These are phyloP conservation scores for Pachliopta kotzebuea DNA, from an alignment of 2,888 invertebrate species.

Conservation along the genomic window DNA sequence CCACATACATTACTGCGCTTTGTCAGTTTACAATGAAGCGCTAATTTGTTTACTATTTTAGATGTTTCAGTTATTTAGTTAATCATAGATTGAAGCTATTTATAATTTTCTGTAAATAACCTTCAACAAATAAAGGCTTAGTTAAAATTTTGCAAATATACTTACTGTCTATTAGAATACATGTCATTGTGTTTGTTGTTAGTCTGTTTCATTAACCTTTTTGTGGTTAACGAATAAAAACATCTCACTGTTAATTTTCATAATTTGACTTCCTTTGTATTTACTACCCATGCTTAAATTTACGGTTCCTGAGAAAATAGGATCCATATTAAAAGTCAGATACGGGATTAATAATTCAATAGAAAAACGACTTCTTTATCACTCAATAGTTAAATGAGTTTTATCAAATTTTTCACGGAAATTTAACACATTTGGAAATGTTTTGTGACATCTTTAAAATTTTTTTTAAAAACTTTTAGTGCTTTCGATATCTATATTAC, in stretches of 20 bases:
- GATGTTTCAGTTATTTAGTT: background rate
- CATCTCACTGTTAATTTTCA: background rate
- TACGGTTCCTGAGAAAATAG: slow-evolving; percentile 12
- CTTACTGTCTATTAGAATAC: too few relatives aligned
- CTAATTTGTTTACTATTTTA: background rate
- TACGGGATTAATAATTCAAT: slow-evolving; percentile 22
- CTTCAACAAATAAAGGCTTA: too few relatives aligned
- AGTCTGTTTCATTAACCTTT: background rate
- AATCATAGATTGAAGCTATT: background rate
- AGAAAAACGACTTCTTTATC: slow-evolving; percentile 13
- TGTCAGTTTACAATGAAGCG: slow-evolving; percentile 3
- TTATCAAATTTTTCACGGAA: background rate
- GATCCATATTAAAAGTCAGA: slow-evolving; percentile 1
- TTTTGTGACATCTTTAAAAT: too few relatives aligned
- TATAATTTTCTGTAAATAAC: too few relatives aligned
- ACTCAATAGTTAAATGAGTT: background rate
- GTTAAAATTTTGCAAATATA: too few relatives aligned
- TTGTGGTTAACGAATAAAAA: background rate
- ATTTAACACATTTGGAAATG: too few relatives aligned
- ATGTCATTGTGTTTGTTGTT: too few relatives aligned
- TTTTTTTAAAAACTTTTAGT: too few relatives aligned
- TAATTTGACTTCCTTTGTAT: background rate
- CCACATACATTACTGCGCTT: slow-evolving; percentile 7
- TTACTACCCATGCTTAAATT: slow-evolving; percentile 3
- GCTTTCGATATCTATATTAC: too few relatives aligned